Percentiles rank a stretch among this genome's conserved stretches.
These are phyloP conservation scores for Microtus pennsylvanicus DNA, from an alignment of 2,113 vertebrate species.

Conservation along the genomic window DNA sequence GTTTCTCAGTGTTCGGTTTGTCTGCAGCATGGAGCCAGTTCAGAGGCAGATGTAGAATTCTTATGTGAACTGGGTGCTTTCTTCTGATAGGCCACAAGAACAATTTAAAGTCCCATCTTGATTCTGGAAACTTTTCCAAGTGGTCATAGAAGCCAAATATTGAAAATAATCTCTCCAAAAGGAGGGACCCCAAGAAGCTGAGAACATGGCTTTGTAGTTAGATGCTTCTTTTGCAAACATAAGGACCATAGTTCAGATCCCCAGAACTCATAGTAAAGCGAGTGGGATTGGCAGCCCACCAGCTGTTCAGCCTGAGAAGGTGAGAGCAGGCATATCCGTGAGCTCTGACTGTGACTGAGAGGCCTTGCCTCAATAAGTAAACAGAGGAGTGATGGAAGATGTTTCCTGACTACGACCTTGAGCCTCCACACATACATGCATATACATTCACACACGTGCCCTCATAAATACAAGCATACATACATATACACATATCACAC, in stretches of 20 bases:
- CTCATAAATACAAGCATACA: no score
- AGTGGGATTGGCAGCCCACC: neutral
- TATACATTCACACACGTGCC: neutral
- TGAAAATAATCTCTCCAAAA: neutral
- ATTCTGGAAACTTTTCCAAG: conserved; percentile 13
- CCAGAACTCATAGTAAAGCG: neutral
- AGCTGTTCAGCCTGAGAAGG: neutral
- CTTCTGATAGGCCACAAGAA: neutral
- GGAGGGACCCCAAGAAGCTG: neutral
- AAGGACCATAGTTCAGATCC: neutral
- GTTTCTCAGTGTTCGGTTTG: rapidly evolving
- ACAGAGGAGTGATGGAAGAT: neutral
- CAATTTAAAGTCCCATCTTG: neutral
- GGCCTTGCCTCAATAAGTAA: neutral
- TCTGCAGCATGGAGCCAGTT: neutral
- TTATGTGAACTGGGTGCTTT: neutral
- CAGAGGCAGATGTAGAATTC: neutral
- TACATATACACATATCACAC: neutral
- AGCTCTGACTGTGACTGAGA: neutral
- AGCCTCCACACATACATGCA: neutral
- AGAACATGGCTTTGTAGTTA: neutral
- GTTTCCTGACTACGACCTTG: neutral
- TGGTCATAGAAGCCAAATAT: neutral
- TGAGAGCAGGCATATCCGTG: neutral
- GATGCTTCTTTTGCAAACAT: neutral